Evolutionary conservation across 2,888 invertebrate genomes (phyloP).

Genomic region (Yponomeuta malinellus): DNA sequence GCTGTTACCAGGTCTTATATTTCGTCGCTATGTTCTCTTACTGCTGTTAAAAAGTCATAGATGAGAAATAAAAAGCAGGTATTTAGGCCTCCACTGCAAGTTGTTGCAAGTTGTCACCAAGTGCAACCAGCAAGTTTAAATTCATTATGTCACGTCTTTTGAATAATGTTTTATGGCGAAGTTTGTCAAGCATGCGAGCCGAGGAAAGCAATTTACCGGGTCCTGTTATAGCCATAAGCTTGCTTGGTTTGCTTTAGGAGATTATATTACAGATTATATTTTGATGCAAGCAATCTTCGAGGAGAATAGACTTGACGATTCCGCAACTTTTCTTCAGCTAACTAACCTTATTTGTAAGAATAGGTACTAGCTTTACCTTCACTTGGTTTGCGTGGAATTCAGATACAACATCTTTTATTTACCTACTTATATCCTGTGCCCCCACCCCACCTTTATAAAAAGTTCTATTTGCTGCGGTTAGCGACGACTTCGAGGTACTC

Average conservation of each 20-base stretch:
- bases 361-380: too few species aligned
- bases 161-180: slow-evolving; percentile 19
- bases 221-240: background rate
- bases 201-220: background rate
- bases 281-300: background rate
- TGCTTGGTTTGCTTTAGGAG: background rate
- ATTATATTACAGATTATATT: background rate
- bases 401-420: too few species aligned
- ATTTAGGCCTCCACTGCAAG: slow-evolving; percentile 11
- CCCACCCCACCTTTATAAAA: too few species aligned
- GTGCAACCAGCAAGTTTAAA: slow-evolving; percentile 15
- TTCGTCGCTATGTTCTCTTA: background rate
- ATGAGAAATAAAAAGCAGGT: background rate
- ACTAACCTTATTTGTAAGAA: too few species aligned
- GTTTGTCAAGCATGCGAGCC: background rate
- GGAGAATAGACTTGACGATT: too few species aligned
- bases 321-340: too few species aligned
- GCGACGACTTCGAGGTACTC: too few species aligned
- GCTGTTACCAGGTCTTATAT: too few species aligned
- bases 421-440: too few species aligned
- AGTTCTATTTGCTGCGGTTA: too few species aligned
- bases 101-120: slow-evolving; percentile 7
- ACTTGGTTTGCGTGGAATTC: too few species aligned
- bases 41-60: background rate
- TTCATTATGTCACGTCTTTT: slow-evolving; percentile 23